phyloP scores from a whole-genome alignment of 1,140 invertebrate species.

The Camponotus vicinus region DNA sequence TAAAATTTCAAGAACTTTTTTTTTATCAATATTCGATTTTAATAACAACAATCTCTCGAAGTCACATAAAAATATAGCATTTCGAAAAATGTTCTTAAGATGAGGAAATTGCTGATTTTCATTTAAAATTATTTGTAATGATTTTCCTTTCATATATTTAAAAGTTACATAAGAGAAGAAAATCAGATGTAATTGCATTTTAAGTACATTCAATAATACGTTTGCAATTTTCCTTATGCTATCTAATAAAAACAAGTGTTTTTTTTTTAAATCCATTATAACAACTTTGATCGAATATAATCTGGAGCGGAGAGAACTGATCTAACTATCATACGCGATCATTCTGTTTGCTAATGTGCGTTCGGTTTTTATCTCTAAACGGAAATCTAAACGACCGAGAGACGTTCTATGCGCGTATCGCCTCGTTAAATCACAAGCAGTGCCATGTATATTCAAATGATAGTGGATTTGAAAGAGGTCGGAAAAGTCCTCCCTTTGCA shows the following conservation, averaged over 20 bases:
- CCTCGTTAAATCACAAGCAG: constrained; percentile 1
- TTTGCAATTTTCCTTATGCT: not conserved
- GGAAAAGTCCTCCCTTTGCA: constrained; percentile 35
- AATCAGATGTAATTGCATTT: not conserved
- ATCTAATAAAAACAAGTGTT: not conserved
- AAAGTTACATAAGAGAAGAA: not conserved
- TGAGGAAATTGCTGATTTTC: no score
- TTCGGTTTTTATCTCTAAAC: constrained; percentile 9
- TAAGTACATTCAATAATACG: not conserved
- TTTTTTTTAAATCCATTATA: constrained; percentile 2
- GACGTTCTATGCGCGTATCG: constrained; percentile 11
- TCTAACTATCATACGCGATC: not conserved
- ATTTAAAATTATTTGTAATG: no score
- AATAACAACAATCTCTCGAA: no score
- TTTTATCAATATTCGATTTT: not conserved
- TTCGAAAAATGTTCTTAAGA: no score
- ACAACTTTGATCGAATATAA: not conserved
- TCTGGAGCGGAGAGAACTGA: not conserved
- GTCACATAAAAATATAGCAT: no score
- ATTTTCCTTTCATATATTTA: not conserved
- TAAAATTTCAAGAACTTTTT: constrained; percentile 8
- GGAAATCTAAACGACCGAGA: constrained; percentile 35
- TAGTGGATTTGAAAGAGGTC: constrained; percentile 17
- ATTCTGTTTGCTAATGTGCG: not conserved
- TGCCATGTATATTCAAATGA: constrained; percentile 36